Evolutionary conservation across 2,113 vertebrate genomes (phyloP).

Genomic region (Sinocyclocheilus rhinocerous): DNA sequence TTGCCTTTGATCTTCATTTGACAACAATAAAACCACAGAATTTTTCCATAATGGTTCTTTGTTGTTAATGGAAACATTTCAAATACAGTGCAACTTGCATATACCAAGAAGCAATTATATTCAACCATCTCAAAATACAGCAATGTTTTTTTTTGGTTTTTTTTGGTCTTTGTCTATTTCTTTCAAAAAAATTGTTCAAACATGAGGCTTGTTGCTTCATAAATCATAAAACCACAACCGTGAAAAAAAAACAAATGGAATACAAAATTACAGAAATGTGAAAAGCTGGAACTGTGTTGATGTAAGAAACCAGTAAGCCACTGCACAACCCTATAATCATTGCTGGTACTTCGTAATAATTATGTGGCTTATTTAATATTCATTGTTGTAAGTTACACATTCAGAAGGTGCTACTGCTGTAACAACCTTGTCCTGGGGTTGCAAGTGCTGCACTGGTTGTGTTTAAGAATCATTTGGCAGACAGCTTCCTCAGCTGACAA

Average conservation of each 20-base stretch:
- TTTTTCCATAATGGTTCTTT: not conserved
- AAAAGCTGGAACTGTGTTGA: not conserved
- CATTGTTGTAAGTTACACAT: not conserved
- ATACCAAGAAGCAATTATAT: not conserved
- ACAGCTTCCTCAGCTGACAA: slow-evolving; percentile 38
- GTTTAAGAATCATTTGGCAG: slow-evolving; percentile 31
- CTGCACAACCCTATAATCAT: slow-evolving; percentile 10
- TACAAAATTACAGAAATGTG: slow-evolving; percentile 13
- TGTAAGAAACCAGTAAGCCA: slow-evolving; percentile 9
- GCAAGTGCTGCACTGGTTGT: not conserved
- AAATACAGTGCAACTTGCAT: not conserved
- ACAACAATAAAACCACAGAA: too few species aligned
- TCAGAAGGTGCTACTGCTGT: slow-evolving; percentile 23
- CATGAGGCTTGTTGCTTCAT: slow-evolving; percentile 11
- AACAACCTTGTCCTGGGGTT: slow-evolving; percentile 42
- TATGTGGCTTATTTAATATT: slow-evolving; percentile 28
- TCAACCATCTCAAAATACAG: not conserved
- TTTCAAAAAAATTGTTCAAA: not conserved
- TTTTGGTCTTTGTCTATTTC: not conserved
- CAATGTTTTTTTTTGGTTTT: not conserved
- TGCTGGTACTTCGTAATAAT: slow-evolving; percentile 17
- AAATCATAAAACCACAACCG: slow-evolving; percentile 43
- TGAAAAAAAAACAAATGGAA: not conserved
- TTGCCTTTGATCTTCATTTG: too few species aligned
- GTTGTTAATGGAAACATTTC: not conserved